Conservation (phyloP, 2,113 vertebrate genomes). For the Chaenocephalus aceratus region DNA sequence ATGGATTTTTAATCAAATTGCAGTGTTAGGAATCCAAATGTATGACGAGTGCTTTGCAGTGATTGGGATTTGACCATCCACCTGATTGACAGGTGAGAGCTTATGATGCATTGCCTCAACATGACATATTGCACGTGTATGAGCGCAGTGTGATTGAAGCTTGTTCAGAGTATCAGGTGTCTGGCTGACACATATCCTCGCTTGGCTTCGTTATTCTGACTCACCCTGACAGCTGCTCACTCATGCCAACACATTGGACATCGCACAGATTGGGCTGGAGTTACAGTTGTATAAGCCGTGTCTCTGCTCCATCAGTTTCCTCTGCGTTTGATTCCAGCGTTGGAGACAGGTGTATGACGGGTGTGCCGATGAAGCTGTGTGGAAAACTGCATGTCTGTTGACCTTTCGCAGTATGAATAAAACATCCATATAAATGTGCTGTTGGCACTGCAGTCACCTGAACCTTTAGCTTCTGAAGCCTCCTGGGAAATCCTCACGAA, state of each 20-base stretch:
- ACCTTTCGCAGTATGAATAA: slow-evolving; percentile 38
- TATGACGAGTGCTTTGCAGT: background rate
- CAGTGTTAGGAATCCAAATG: too few species aligned
- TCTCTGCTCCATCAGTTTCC: background rate
- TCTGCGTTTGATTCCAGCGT: background rate
- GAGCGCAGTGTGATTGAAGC: slow-evolving; percentile 9
- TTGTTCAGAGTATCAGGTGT: slow-evolving; percentile 40
- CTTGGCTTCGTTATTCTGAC: slow-evolving; percentile 28
- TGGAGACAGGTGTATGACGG: background rate
- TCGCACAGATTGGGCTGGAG: background rate
- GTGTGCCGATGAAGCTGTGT: slow-evolving; percentile 6
- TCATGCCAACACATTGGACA: background rate
- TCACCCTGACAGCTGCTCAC: background rate
- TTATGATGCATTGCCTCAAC: background rate
- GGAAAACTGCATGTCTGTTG: slow-evolving; percentile 2
- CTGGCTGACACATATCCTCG: slow-evolving; percentile 26
- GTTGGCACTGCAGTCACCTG: slow-evolving; percentile 19
- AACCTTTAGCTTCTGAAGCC: slow-evolving; percentile 29
- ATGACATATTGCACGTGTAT: background rate
- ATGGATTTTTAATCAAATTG: too few species aligned
- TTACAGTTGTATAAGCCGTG: slow-evolving; percentile 1
- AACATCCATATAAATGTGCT: slow-evolving; percentile 10
- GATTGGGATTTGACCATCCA: slow-evolving; percentile 2
- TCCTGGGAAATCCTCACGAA: slow-evolving; percentile 34
- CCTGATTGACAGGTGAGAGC: slow-evolving; percentile 2